Evolutionary conservation across 92 coral and sea anemone species (phyloP).

Genomic region (Epizoanthus fatuus): DNA sequence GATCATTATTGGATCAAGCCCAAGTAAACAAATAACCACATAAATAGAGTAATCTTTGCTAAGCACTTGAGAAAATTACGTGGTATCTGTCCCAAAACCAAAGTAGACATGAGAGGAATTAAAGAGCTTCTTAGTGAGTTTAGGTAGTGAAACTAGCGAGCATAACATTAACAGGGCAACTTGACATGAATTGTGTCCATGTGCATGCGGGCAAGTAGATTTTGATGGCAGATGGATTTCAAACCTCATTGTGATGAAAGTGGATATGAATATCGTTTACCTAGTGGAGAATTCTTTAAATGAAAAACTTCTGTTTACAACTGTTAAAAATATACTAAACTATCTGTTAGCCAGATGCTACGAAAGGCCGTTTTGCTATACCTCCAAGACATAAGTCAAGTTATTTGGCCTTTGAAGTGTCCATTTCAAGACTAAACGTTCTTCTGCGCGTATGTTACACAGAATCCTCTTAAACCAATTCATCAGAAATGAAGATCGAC

Average conservation of each 20-base stretch:
- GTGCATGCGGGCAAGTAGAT: too few relatives aligned
- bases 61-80: conserved; percentile 80
- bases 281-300: conserved; percentile 14
- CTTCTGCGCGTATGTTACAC: conserved; percentile 82
- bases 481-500: conserved; percentile 64
- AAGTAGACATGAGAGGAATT: conserved; percentile 62
- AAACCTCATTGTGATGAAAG: too few relatives aligned
- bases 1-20: conserved; percentile 75
- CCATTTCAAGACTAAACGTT: conserved; percentile 86
- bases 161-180: too few relatives aligned
- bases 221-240: too few relatives aligned
- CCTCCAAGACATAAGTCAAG: conserved; percentile 74
- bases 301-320: conserved; percentile 15
- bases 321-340: conserved; percentile 39
- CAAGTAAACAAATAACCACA: conserved; percentile 73
- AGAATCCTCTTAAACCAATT: conserved; percentile 83
- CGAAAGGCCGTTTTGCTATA: conserved; percentile 49
- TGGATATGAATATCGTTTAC: not conserved
- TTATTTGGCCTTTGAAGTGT: conserved; percentile 81
- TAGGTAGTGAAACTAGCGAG: too few relatives aligned
- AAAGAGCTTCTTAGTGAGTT: conserved; percentile 20
- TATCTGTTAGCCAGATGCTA: conserved; percentile 81
- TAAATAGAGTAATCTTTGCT: conserved; percentile 78
- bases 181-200: too few relatives aligned
- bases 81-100: conserved; percentile 14